Percentiles rank a stretch among this genome's conserved stretches.
Conservation (phyloP, 2,113 vertebrate species). For the Pseudopipra pipra region DNA sequence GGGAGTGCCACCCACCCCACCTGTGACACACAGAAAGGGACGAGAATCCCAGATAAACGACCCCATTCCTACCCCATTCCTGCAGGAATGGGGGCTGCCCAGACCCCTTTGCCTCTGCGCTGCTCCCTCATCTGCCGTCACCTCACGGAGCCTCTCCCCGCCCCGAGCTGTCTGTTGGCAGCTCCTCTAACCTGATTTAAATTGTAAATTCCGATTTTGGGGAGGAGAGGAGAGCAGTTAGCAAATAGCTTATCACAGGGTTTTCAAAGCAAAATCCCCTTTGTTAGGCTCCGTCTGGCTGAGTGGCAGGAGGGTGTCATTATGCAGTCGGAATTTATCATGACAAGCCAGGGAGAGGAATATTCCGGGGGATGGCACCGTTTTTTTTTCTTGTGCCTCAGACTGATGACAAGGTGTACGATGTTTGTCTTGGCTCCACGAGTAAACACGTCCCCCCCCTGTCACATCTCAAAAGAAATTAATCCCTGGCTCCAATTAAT, state of each 20-base stretch:
- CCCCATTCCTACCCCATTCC: not conserved
- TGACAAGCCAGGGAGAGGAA: not conserved
- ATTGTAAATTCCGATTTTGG: not conserved
- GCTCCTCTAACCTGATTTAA: not conserved
- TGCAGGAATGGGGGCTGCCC: not conserved
- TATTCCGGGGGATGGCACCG: not conserved
- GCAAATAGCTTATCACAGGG: constrained; percentile 9
- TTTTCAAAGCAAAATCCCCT: constrained; percentile 33
- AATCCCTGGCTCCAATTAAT: not conserved
- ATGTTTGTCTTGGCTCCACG: not conserved
- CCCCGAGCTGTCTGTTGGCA: not conserved
- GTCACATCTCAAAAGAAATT: not conserved
- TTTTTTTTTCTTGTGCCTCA: not conserved
- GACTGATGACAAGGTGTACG: not conserved
- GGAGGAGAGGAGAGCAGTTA: not conserved
- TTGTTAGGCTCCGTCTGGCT: not conserved
- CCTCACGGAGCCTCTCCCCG: not conserved
- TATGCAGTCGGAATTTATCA: not conserved
- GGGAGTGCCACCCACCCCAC: too few species aligned
- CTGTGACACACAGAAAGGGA: not conserved
- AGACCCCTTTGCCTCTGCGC: not conserved
- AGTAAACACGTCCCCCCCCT: not conserved
- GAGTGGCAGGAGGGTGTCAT: constrained; percentile 10
- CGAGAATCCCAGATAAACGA: not conserved
- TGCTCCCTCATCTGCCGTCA: not conserved